phyloP scores from a whole-genome alignment of 2,113 vertebrate genomes.

The Gymnarchus niloticus region DNA sequence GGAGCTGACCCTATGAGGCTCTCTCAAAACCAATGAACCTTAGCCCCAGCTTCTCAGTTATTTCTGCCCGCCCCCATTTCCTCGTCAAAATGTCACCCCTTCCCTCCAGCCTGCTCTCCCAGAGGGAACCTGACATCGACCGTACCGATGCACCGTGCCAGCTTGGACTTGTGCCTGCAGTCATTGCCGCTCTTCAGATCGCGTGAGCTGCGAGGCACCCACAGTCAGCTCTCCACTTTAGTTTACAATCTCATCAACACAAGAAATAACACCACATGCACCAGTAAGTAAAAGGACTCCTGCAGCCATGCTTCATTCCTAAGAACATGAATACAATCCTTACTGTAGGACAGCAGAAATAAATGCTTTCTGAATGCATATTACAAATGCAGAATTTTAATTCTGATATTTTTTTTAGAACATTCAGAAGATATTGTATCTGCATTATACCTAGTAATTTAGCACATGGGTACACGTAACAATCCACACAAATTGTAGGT shows the following conservation, averaged over 20 bases:
- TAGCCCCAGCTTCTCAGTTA: background rate
- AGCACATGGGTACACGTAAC: background rate
- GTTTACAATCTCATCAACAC: background rate
- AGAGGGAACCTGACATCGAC: background rate
- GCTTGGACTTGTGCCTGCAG: too few relatives aligned
- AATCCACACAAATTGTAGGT: background rate
- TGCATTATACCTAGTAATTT: background rate
- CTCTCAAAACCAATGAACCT: background rate
- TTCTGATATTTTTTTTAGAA: background rate
- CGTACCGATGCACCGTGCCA: background rate
- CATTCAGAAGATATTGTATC: background rate
- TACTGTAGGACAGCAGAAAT: background rate
- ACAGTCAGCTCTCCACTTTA: background rate
- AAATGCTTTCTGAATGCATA: background rate
- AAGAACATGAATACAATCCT: background rate
- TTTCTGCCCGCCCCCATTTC: background rate
- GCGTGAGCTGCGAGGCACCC: background rate
- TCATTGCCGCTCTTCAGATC: too few relatives aligned
- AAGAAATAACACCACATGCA: background rate
- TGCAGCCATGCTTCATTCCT: background rate
- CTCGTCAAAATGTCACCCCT: background rate
- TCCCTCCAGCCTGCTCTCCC: background rate
- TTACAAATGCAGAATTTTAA: background rate
- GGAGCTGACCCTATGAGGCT: conserved; percentile 59
- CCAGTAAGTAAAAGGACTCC: background rate